phyloP scores from a whole-genome alignment of 1,140 invertebrate species.

The Zaprionus inermis region DNA sequence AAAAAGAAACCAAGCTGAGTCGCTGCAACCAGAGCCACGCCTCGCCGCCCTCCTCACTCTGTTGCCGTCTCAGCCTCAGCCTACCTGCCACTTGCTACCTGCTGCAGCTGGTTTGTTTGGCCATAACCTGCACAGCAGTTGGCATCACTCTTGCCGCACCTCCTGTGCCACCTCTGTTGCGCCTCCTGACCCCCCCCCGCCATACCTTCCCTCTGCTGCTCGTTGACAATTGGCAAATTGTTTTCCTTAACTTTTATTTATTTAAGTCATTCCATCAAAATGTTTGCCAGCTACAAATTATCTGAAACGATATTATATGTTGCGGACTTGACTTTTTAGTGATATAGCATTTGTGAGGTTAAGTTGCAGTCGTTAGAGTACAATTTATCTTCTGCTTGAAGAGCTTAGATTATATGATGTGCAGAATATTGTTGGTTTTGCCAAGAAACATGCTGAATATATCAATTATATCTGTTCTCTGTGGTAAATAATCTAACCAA shows the following conservation, averaged over 20 bases:
- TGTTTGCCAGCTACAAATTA: slow-evolving; percentile 23
- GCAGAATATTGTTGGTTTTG: too few relatives aligned
- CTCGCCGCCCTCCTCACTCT: neutral
- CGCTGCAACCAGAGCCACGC: neutral
- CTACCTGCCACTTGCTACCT: neutral
- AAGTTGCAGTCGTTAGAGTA: neutral
- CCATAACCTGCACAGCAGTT: slow-evolving; percentile 29
- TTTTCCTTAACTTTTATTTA: slow-evolving; percentile 52
- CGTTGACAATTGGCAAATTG: slow-evolving; percentile 75
- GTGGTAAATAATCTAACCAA: neutral
- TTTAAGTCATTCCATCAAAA: slow-evolving; percentile 34
- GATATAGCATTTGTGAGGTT: neutral
- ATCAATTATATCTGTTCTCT: neutral
- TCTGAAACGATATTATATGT: neutral
- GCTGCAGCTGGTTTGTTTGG: slow-evolving; percentile 58
- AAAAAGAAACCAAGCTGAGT: slow-evolving; percentile 35
- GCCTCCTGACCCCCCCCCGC: neutral
- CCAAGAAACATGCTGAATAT: too few relatives aligned
- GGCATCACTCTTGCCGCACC: slow-evolving; percentile 13
- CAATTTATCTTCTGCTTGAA: too few relatives aligned
- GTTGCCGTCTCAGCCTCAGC: neutral
- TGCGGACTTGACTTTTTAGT: neutral
- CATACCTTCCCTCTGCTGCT: neutral
- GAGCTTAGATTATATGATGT: too few relatives aligned
- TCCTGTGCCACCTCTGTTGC: neutral